Evolutionary conservation across 2,888 invertebrate species (phyloP).

Genomic region (Meganola albula): DNA sequence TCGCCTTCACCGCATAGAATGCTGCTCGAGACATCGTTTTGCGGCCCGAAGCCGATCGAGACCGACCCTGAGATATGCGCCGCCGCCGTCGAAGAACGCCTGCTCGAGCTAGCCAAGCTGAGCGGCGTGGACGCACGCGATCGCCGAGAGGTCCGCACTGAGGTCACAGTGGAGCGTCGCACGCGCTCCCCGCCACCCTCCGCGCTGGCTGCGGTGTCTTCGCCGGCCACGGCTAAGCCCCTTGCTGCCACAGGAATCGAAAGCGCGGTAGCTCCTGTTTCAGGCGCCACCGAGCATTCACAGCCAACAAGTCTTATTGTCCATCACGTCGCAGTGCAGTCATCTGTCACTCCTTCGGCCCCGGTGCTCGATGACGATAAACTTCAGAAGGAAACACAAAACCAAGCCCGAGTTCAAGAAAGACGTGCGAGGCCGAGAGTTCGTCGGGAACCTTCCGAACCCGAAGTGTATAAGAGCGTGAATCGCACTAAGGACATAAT

Average conservation of each 20-base stretch:
- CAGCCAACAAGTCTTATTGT: too few relatives aligned
- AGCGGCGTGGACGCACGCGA: constrained; percentile 46
- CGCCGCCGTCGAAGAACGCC: constrained; percentile 65
- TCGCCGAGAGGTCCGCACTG: constrained; percentile 55
- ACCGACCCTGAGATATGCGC: constrained; percentile 68
- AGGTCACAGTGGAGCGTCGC: constrained; percentile 50
- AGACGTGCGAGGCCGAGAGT: constrained; percentile 48
- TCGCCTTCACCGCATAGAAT: constrained; percentile 95
- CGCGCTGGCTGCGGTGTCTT: constrained; percentile 22
- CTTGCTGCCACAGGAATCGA: constrained; percentile 6
- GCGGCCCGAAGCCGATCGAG: constrained; percentile 87
- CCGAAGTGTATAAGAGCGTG: constrained; percentile 49
- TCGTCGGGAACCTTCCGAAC: constrained; percentile 50
- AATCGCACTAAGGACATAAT: constrained; percentile 65
- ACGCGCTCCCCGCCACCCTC: constrained; percentile 11
- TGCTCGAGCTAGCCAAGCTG: constrained; percentile 59
- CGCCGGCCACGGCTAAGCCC: constrained; percentile 15
- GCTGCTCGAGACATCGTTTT: constrained; percentile 93
- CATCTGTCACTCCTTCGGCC: constrained; percentile 11
- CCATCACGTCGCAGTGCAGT: not conserved
- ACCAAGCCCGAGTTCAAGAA: constrained; percentile 49
- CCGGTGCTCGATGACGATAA: constrained; percentile 41
- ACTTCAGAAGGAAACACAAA: constrained; percentile 47
- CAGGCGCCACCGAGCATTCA: constrained; percentile 1
- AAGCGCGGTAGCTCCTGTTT: too few relatives aligned